Evolutionary conservation across 2,797 vertebrate species (phyloP).

Genomic region (Typhlichthys subterraneus): DNA sequence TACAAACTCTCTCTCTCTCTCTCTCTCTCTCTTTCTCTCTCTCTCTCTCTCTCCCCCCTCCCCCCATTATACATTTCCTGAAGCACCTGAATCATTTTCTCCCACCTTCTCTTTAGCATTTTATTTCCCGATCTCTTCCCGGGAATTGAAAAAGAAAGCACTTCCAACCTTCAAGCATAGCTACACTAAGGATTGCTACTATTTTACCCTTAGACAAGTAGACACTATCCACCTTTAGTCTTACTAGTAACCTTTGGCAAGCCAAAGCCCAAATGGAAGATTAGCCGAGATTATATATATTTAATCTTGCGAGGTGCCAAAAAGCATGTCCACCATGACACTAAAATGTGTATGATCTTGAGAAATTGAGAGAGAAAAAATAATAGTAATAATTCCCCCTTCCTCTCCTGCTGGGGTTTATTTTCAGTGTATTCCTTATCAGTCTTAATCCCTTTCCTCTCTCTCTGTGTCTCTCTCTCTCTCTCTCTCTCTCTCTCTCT

Average conservation of each 20-base stretch:
- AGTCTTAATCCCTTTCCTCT: conserved; percentile 15
- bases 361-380: conserved; percentile 18
- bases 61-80: conserved; percentile 2
- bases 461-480: conserved; percentile 13
- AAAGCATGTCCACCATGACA: conserved; percentile 67
- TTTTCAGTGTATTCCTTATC: background rate
- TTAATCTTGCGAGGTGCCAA: conserved; percentile 66
- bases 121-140: conserved; percentile 14
- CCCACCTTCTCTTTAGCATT: conserved; percentile 20
- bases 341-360: conserved; percentile 57
- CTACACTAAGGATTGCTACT: conserved; percentile 40
- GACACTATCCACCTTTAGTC: conserved; percentile 33
- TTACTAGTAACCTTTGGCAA: conserved; percentile 60
- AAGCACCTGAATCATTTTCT: background rate
- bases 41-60: background rate
- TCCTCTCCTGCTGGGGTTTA: background rate
- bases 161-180: conserved; percentile 38
- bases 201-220: conserved; percentile 30
- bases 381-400: conserved; percentile 29
- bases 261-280: conserved; percentile 69
- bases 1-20: conserved; percentile 36
- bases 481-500: conserved; percentile 37
- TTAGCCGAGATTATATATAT: conserved; percentile 45
- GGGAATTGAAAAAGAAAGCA: too few relatives aligned
- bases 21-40: background rate